Percentiles rank a stretch among this genome's conserved stretches.
phyloP scores from a whole-genome alignment of 2,797 vertebrate genomes.

The Trachops cirrhosus region DNA sequence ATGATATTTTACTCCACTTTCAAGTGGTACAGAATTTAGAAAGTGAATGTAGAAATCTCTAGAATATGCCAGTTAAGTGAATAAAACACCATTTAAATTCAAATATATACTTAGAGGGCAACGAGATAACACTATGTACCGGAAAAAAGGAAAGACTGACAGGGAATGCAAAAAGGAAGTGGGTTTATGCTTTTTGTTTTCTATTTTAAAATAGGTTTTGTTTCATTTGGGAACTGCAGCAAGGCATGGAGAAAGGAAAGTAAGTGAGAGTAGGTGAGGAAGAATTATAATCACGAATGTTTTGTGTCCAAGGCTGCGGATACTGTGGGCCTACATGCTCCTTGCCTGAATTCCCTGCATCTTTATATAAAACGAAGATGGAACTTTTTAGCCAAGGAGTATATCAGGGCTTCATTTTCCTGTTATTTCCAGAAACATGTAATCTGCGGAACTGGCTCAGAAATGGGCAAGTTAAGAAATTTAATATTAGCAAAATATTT shows the following conservation, averaged over 20 bases:
- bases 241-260: not conserved
- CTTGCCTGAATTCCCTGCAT: not conserved
- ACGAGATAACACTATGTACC: not conserved
- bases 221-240: not conserved
- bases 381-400: not conserved
- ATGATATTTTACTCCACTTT: not conserved
- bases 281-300: not conserved
- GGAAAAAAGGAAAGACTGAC: not conserved
- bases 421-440: not conserved
- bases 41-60: not conserved
- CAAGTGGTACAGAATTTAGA: not conserved
- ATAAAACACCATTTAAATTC: not conserved
- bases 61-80: not conserved
- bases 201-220: not conserved
- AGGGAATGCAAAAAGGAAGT: not conserved
- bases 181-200: constrained; percentile 4
- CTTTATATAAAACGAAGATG: not conserved
- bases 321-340: not conserved
- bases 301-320: not conserved
- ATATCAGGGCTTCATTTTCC: not conserved
- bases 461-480: not conserved
- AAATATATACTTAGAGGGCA: not conserved
- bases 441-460: not conserved
- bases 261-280: not conserved
- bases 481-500: not conserved